A percentile compares a stretch with the other conserved stretches of the same genome.
These are phyloP conservation scores for Spodoptera picta DNA, from an alignment of 2,888 invertebrate species.

Conservation along the genomic window DNA sequence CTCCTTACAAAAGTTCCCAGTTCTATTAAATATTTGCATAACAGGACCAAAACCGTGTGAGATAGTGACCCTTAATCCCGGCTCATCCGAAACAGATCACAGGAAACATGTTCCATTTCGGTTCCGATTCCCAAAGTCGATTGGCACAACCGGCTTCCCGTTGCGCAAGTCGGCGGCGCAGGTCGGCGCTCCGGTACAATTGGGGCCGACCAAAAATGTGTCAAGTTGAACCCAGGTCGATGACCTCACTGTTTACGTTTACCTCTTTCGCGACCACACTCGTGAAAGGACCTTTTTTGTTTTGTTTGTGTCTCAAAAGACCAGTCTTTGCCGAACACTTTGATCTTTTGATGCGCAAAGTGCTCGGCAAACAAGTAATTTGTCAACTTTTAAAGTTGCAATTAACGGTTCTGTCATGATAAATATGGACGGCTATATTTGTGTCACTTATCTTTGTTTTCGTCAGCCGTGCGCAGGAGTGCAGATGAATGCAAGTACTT, in stretches of 20 bases:
- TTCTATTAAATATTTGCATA: constrained; percentile 20
- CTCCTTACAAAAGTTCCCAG: constrained; percentile 6
- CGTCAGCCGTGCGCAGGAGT: constrained; percentile 9
- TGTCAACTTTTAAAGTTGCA: constrained; percentile 47
- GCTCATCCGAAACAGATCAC: constrained; percentile 23
- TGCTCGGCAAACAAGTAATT: constrained; percentile 37
- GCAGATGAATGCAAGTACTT: constrained; percentile 6
- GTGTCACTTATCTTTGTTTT: constrained; percentile 36
- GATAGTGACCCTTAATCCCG: constrained; percentile 28
- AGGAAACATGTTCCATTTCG: constrained; percentile 60
- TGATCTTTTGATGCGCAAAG: constrained; percentile 51
- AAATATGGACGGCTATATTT: constrained; percentile 42
- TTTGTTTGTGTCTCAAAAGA: constrained; percentile 36
- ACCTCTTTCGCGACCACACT: constrained; percentile 72
- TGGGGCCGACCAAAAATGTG: constrained; percentile 86
- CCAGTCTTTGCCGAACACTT: constrained; percentile 46
- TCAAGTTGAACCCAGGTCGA: constrained; percentile 86
- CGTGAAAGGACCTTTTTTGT: constrained; percentile 48
- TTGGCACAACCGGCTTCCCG: constrained; percentile 76
- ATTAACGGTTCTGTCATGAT: constrained; percentile 39
- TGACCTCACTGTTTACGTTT: constrained; percentile 82
- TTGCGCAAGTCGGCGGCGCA: constrained; percentile 79
- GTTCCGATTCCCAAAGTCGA: constrained; percentile 65
- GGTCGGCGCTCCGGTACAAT: constrained; percentile 83
- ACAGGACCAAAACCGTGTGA: constrained; percentile 26